These are phyloP conservation scores for Pseudomyrmex concolor DNA, from an alignment of 1,140 invertebrate species.

Conservation along the genomic window DNA sequence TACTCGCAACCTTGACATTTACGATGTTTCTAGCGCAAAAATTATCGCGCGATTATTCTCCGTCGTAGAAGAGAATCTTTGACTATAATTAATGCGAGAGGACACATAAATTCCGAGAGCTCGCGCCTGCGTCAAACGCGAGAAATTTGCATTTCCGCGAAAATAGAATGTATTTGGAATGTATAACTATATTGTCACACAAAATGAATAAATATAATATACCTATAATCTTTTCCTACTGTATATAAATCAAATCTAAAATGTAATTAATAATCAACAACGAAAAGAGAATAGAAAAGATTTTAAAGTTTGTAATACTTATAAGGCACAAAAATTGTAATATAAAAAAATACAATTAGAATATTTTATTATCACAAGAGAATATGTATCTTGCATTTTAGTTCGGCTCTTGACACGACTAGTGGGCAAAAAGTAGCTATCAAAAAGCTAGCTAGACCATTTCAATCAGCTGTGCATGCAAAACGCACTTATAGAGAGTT, in stretches of 20 bases:
- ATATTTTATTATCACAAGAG: constrained; percentile 17
- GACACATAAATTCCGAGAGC: not conserved
- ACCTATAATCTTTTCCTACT: not conserved
- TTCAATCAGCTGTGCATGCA: constrained; percentile 99
- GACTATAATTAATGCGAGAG: not conserved
- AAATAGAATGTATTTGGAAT: constrained; percentile 53
- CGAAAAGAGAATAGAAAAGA: not conserved
- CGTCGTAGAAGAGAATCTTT: not conserved
- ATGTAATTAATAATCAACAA: not conserved
- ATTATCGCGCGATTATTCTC: not conserved
- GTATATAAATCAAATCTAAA: too few relatives aligned
- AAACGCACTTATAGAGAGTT: constrained; percentile 99
- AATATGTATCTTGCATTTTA: constrained; percentile 83
- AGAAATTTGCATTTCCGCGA: not conserved
- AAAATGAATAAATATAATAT: not conserved
- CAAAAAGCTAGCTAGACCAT: constrained; percentile 98
- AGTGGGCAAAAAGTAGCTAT: constrained; percentile 96
- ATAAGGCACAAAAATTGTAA: not conserved
- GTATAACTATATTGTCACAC: constrained; percentile 2
- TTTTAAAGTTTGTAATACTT: not conserved
- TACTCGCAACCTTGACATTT: constrained; percentile 69
- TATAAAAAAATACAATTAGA: not conserved
- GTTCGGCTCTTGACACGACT: constrained; percentile 91
- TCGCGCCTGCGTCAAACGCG: not conserved
- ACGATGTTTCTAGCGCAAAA: constrained; percentile 17